Conservation (phyloP, 1,140 invertebrate species). For the Panonychus citri region DNA sequence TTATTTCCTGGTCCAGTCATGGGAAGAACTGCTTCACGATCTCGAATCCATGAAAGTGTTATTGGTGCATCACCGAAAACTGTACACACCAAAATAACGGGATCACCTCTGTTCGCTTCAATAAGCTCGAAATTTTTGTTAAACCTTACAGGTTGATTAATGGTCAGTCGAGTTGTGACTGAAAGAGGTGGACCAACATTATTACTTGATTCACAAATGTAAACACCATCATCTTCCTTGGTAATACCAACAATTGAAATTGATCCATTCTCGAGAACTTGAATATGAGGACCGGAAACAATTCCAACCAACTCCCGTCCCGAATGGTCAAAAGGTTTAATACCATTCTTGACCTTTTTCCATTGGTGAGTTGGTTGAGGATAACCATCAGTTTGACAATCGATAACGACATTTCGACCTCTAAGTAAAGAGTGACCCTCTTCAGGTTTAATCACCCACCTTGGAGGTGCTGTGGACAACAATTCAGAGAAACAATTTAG, state of each 20-base stretch:
- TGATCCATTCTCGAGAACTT: slow-evolving; percentile 21
- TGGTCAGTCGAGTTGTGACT: not conserved
- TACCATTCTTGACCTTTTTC: slow-evolving; percentile 19
- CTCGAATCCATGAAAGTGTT: slow-evolving; percentile 21
- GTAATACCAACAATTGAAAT: slow-evolving; percentile 13
- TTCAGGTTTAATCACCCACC: slow-evolving; percentile 24
- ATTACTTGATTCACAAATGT: slow-evolving; percentile 25
- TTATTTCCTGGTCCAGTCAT: not conserved
- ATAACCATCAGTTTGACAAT: slow-evolving; percentile 25
- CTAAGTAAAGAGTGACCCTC: slow-evolving; percentile 22
- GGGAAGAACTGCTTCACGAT: slow-evolving; percentile 11
- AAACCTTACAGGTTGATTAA: slow-evolving; percentile 16
- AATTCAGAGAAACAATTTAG: not conserved
- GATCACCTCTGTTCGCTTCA: slow-evolving; percentile 16
- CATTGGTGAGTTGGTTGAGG: slow-evolving; percentile 24
- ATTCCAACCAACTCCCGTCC: not conserved
- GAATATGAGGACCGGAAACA: slow-evolving; percentile 16
- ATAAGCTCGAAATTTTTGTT: slow-evolving; percentile 13
- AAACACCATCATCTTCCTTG: slow-evolving; percentile 23
- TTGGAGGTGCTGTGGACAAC: slow-evolving; percentile 23
- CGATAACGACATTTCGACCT: slow-evolving; percentile 19
- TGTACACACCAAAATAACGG: slow-evolving; percentile 23
- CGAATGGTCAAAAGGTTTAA: not conserved
- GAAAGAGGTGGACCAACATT: slow-evolving; percentile 16
- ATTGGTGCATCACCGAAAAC: slow-evolving; percentile 26